Base-by-base conservation (phyloP, 1,140 invertebrate species). In the Scaptomyza hsui region DNA sequence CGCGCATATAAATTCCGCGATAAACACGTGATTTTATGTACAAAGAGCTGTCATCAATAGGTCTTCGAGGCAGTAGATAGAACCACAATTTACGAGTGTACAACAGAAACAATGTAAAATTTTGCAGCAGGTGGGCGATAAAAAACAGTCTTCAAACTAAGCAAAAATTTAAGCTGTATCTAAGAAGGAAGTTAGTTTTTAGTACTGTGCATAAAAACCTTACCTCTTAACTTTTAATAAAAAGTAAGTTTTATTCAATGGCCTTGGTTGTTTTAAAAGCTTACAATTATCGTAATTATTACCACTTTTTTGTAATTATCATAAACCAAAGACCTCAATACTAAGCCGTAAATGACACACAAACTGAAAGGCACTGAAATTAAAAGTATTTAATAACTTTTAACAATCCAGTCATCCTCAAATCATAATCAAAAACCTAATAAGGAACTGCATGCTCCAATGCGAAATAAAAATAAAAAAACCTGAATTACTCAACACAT, bases 21-120 rank as follows among this genome's bases (percentile, higher is more conserved):
- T 86, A 81, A 88, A 81, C 81, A 86, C 82, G 81, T 86, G 81
- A 88, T 88, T 86, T 52, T 75, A 71, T 85, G 81, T 85, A 77
- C 73, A 77, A 63, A 24, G 63, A 62, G 29, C 69, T 65, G 47
- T 41, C 52, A 61, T 41, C 52, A 61, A 69, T 78, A 52, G 64
- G 13, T 75, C 51, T 64, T 18, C 10, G 24, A 45, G 49, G 32
- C 29, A 67, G 29, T 39, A 18, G 4, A 37, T 32, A 4, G 29
- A 18, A 32, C 7, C 21, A 41, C 41, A 55, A 29, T 65, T 65
- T 65, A 65, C 51, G 51, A 47, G 39, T 15, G 9, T 42, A 48
- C 13, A 24, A 59, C 18, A 15, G 16, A 21, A 32, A 10, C 29
- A 35, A 35, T 35, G 32, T 35, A n/a, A 53, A 42, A 35, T 26